Percentiles rank a stretch among this genome's conserved stretches.
Conservation (phyloP, 1,140 invertebrate species). For the Drosophila rufa region DNA sequence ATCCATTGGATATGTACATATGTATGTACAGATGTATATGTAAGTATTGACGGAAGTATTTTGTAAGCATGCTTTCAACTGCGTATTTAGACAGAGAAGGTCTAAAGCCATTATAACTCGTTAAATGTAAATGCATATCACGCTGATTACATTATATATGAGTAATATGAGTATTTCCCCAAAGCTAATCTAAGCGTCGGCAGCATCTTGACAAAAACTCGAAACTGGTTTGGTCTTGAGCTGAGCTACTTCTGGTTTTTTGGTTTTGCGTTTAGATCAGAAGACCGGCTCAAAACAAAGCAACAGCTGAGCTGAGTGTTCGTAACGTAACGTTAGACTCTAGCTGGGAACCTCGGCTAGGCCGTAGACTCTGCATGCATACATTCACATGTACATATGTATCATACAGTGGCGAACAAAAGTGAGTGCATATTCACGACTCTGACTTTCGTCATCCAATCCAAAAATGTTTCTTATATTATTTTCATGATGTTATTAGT, state of each 20-base stretch:
- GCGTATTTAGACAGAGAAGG: background rate
- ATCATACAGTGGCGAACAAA: background rate
- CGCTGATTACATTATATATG: constrained; percentile 47
- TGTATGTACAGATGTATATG: background rate
- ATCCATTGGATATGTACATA: background rate
- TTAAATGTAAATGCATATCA: constrained; percentile 17
- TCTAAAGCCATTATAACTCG: background rate
- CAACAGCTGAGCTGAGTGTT: constrained; percentile 45
- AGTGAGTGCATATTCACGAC: too few species aligned
- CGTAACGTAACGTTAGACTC: constrained; percentile 1
- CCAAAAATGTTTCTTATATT: too few species aligned
- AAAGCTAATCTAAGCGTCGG: constrained; percentile 9
- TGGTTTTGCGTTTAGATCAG: constrained; percentile 28
- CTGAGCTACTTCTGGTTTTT: constrained; percentile 21
- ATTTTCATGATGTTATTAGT: too few species aligned
- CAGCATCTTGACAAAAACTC: constrained; percentile 9
- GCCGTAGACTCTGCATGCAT: background rate
- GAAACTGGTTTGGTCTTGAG: constrained; percentile 50
- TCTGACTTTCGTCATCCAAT: too few species aligned
- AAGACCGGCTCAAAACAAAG: constrained; percentile 62
- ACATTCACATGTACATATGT: background rate
- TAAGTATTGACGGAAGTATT: background rate
- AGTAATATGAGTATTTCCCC: constrained; percentile 59
- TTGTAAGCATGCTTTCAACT: background rate
- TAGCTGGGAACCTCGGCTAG: background rate